phyloP scores from a whole-genome alignment of 2,797 vertebrate species.

The Ceryle rudis region DNA sequence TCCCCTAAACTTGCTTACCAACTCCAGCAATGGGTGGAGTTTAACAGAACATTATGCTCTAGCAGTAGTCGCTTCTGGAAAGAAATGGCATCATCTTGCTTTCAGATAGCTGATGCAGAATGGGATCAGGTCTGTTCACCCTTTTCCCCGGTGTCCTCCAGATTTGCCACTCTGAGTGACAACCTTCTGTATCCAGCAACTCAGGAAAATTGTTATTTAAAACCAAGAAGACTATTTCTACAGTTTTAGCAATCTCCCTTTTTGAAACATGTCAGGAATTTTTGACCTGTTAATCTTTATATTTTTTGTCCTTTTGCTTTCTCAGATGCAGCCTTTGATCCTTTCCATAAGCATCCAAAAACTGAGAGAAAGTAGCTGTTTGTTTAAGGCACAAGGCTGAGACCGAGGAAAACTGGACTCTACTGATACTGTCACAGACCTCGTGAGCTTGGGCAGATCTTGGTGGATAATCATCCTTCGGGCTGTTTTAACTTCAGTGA shows the following conservation, averaged over 20 bases:
- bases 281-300: not conserved
- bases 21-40: not conserved
- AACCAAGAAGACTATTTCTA: not conserved
- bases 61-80: not conserved
- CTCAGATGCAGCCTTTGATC: not conserved
- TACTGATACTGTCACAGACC: not conserved
- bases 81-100: not conserved
- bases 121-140: not conserved
- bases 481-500: not conserved
- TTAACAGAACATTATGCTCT: not conserved
- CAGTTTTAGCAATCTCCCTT: not conserved
- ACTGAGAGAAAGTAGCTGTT: not conserved
- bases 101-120: not conserved
- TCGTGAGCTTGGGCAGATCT: not conserved
- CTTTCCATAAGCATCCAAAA: not conserved
- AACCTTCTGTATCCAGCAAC: not conserved
- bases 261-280: slow-evolving; percentile 8
- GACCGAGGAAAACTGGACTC: not conserved
- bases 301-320: not conserved
- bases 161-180: not conserved
- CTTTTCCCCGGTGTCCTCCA: not conserved
- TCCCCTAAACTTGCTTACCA: not conserved
- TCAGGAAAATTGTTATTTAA: not conserved
- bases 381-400: not conserved
- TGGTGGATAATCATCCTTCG: not conserved